A percentile compares a stretch with the other conserved stretches of the same genome.
phyloP scores from a whole-genome alignment of 92 coral and sea anemone genomes.

The Siderastrea radians region DNA sequence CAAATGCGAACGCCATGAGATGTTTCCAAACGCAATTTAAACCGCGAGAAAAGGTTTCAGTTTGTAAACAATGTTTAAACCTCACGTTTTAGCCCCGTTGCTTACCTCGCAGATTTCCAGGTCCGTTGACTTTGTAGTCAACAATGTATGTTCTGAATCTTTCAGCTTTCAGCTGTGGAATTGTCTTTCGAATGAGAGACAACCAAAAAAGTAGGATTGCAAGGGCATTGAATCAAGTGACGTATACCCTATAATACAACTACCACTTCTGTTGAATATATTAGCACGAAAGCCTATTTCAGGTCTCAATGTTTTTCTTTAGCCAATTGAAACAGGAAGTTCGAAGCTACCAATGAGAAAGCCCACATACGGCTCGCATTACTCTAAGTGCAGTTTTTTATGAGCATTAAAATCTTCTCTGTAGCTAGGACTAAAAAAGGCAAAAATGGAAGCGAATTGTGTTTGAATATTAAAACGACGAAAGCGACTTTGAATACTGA shows the following conservation, averaged over 20 bases:
- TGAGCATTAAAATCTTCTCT: not conserved
- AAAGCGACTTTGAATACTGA: not conserved
- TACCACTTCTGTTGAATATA: constrained; percentile 11
- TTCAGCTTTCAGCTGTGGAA: not conserved
- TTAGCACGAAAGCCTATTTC: constrained; percentile 36
- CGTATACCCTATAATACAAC: not conserved
- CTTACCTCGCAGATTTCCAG: not conserved
- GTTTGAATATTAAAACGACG: not conserved
- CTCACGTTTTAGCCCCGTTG: not conserved
- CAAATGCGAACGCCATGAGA: constrained; percentile 75
- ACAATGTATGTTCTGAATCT: not conserved
- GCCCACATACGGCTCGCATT: not conserved
- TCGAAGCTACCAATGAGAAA: constrained; percentile 21
- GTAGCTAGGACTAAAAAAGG: not conserved
- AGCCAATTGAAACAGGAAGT: constrained; percentile 29
- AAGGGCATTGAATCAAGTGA: constrained; percentile 1
- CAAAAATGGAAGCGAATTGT: not conserved
- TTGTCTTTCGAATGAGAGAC: not conserved
- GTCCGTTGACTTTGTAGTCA: not conserved
- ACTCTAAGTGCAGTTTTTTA: not conserved
- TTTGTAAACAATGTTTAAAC: constrained; percentile 11
- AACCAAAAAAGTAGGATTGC: not conserved
- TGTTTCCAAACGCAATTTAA: constrained; percentile 5
- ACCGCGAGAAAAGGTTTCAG: constrained; percentile 12
- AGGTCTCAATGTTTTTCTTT: constrained; percentile 16